Base-by-base conservation (phyloP, 2,113 vertebrate genomes). In the Dicerorhinus sumatrensis region DNA sequence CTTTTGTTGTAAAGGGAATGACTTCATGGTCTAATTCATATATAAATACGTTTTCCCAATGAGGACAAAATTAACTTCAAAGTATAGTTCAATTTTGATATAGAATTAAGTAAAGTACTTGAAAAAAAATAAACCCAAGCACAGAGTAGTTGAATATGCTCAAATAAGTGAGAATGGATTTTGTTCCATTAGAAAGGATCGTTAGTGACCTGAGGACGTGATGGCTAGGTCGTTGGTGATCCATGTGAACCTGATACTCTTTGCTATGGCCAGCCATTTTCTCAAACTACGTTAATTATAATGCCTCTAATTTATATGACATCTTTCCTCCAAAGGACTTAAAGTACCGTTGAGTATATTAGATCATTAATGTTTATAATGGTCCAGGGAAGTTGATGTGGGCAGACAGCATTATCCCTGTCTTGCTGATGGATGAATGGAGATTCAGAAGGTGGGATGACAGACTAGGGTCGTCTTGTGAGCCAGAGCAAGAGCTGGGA, bases 241-340 rank as follows among this genome's bases (percentile, higher is more conserved):
- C 97, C 8, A 1, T 31, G 33, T 72, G 94, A 96, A 83, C 83
- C 91, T 76, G 73, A 93, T 91, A 79, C 58, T 96, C 73, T 80
- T 48, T 86, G 86, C 75, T 93, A 93, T 83, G 63, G 63, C 77
- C 42, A 90, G 95, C 67, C 46, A 81, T 97, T 97, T 98, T 89
- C 86, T 94, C 93, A 92, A 94, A 89, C 97, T 97, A 96, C 89
- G 83, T 98, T 96, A 95, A 97, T 97, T 97, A 96, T 91, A 60
- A 86, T 94, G 75, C 60, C 60, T 96, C 62, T 96, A 95, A 98
- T 96, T 98, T 94, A 97, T 96, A 92, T 92, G 92, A 89, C 89
- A 87, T 91, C 51, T 93, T 96, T 96, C 72, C 21, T 96, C 80
- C 86, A 93, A 91, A 89, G 86, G 75, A 96, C 89, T 89, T 60